phyloP scores from a whole-genome alignment of 2,888 invertebrate genomes.

The Bellardia bayeri region DNA sequence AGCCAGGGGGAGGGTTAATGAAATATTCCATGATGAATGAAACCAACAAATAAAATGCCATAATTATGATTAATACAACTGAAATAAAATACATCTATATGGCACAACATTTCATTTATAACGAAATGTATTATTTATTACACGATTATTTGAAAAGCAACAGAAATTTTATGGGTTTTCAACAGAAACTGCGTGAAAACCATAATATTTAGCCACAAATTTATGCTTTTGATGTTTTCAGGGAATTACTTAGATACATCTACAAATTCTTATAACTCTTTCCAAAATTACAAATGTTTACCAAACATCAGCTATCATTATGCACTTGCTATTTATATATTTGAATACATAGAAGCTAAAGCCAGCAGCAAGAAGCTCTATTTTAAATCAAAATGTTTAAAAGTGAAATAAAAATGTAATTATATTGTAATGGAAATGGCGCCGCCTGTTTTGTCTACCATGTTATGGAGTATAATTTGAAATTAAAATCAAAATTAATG shows the following conservation, averaged over 20 bases:
- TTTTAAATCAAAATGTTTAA: conserved; percentile 12
- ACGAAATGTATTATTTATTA: no score
- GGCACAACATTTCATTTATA: conserved; percentile 5
- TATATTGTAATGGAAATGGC: conserved; percentile 41
- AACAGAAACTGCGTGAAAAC: neutral
- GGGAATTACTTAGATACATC: no score
- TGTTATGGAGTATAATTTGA: neutral
- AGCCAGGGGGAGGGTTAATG: neutral
- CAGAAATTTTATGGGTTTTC: no score
- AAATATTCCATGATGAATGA: neutral
- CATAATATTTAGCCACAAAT: neutral
- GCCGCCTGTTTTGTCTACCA: conserved; percentile 30
- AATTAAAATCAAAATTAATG: conserved; percentile 21
- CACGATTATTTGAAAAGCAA: no score
- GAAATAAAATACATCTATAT: neutral
- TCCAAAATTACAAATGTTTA: no score
- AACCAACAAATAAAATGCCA: conserved; percentile 26
- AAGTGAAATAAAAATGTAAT: conserved; percentile 35
- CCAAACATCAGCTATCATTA: neutral
- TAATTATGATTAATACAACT: conserved; percentile 20
- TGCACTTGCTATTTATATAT: conserved; percentile 8
- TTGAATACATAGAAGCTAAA: conserved; percentile 6
- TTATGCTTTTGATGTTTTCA: neutral
- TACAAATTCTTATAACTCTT: no score
- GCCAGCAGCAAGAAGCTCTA: neutral